Evolutionary conservation across 1,140 invertebrate species (phyloP).

Genomic region (Drosophila sp.): DNA sequence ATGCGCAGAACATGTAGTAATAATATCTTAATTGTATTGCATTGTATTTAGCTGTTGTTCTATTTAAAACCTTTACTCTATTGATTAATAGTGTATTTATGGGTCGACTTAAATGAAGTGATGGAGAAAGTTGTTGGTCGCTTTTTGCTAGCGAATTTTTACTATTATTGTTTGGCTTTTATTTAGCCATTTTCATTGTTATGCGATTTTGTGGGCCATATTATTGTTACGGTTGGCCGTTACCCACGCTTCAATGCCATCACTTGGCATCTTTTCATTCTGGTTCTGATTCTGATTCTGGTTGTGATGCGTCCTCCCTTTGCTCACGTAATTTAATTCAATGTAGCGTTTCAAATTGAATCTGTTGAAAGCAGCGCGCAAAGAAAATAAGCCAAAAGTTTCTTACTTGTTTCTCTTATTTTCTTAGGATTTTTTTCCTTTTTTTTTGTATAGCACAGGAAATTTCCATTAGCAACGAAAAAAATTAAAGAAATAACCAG

Average conservation of each 20-base stretch:
- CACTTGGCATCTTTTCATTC: conserved; percentile 39
- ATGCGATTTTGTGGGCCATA: conserved; percentile 80
- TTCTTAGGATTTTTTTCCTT: background rate
- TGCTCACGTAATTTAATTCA: conserved; percentile 78
- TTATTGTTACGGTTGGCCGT: conserved; percentile 76
- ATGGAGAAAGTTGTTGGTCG: conserved; percentile 14
- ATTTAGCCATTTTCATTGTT: conserved; percentile 81
- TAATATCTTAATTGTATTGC: background rate
- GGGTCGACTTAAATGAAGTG: background rate
- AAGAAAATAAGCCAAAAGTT: conserved; percentile 68
- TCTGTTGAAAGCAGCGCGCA: conserved; percentile 72
- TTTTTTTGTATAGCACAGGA: conserved; percentile 45
- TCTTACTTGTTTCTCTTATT: background rate
- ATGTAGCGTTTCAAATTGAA: conserved; percentile 82
- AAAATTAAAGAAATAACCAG: conserved; percentile 29
- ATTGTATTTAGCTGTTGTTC: background rate
- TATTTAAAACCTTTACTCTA: background rate
- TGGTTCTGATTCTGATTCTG: conserved; percentile 22
- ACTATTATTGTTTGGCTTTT: conserved; percentile 76
- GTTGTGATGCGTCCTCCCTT: conserved; percentile 21
- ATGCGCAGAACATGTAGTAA: no score
- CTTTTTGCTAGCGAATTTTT: conserved; percentile 51
- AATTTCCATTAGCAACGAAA: conserved; percentile 69
- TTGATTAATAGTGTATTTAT: background rate
- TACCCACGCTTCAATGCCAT: conserved; percentile 53